Base-by-base conservation (phyloP, 2,113 vertebrate species). In the Hydrochoerus hydrochaeris region DNA sequence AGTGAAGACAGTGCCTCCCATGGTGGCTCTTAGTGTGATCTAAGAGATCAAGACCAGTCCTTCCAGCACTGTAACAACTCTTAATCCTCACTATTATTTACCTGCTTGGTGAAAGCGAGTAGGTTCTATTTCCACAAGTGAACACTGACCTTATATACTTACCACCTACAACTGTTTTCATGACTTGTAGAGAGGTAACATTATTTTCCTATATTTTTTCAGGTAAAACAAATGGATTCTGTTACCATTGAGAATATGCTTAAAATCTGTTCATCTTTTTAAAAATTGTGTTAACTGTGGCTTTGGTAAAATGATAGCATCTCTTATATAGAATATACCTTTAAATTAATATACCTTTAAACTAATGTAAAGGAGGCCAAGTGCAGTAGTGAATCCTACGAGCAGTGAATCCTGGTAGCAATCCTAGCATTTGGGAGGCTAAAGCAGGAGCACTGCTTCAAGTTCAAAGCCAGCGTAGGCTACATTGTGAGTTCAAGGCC, bases 301-400 rank as follows among this genome's bases (percentile, higher is more conserved):
- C 30, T 95, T 90, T 46, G 41, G 52, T 54, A 85, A 91, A 96
- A 38, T 24, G 62, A 90, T 14, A 86, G 24, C 24, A 65, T 57
- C 24, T 22, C 24, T 84, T 90, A 84, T 3, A 49, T 2, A 87
- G 28, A 73, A 12, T 65, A n/a, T 60, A 67, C 73, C 32, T 95
- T 90, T 77, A 65, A 67, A 38, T 81, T 80, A 85, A 75, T 65
- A n/a, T 49, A 91, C 73, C 32, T 95, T 90, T 77, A 65, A 67
- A 38, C 75, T 80, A 85, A 75, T 60, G 30, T 49, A 89, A 91
- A 94, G 3, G 17, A 22, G 3, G 38, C 69, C 38, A 73, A 10
- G 69, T 69, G 35, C 32, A 38, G 38, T 11, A 10, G 20, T 24
- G 38, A 41, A 73, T 73, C 38, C 32, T 65, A 52, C 49, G 1